Base-by-base conservation (phyloP, 1,140 invertebrate species). In the Cylas formicarius region DNA sequence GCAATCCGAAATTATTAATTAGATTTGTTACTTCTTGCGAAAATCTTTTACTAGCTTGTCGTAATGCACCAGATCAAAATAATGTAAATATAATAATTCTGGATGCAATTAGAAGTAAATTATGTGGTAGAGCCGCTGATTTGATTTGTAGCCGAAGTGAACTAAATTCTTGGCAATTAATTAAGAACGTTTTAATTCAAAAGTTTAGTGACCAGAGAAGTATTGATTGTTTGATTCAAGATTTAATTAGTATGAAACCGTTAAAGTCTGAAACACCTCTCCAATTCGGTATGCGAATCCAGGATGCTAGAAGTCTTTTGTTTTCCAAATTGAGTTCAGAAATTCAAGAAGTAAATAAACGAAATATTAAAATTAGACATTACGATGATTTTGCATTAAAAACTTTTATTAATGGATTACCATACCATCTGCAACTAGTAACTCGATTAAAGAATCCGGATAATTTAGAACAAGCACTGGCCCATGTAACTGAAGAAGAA, bases 171-270 rank as follows among this genome's bases (percentile, higher is more conserved):
- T 54, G 48, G 44, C 11, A 20, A 3, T 23, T 14, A 9, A 28
- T 51, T 11, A 47, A 50, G 47, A 31, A 50, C 9, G 43, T 35
- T 4, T 11, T 53, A 28, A 46, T 16, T 27, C 7, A 29, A 8
- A 51, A 28, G n/a, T 51, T 51, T 35, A 21, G 27, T 7, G 48
- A 51, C 32, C 43, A 54, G 35, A 29, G 48, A 43, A 43, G 26
- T 21, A 10, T 51, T 29, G 52, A 54, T 39, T 54, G 52, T 26
- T 18, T 54, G n/a, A 31, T 35, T 35, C 48, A 50, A 39, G 52
- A 51, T 24, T 20, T 51, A 16, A 47, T 54, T 8, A 35, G 35
- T 5, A 10, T 47, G 7, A 29, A 31, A 41, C 42, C 48, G 4
- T 4, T 28, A 6, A 50, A 47, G 44, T 37, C 45, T 28, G 51